Evolutionary conservation across 1,140 invertebrate genomes (phyloP).

Genomic region (Goniozus legneri): DNA sequence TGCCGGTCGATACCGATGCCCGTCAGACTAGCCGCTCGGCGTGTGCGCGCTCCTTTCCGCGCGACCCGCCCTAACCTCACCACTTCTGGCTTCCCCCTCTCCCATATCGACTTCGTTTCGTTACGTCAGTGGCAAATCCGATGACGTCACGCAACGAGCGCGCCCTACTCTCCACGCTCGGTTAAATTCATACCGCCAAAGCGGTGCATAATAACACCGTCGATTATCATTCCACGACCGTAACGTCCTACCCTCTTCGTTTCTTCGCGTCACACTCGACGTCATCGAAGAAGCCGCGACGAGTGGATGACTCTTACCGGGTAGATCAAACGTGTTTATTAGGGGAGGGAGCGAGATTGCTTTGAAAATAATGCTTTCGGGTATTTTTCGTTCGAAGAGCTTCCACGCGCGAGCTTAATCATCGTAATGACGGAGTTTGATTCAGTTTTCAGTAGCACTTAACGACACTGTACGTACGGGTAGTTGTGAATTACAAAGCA

Average conservation of each 20-base stretch:
- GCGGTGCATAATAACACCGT: slow-evolving; percentile 15
- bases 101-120: neutral
- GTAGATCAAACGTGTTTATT: too few relatives aligned
- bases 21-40: slow-evolving; percentile 17
- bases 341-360: too few relatives aligned
- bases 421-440: too few relatives aligned
- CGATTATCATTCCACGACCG: slow-evolving; percentile 17
- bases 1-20: slow-evolving; percentile 30
- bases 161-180: slow-evolving; percentile 23
- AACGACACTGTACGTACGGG: too few relatives aligned
- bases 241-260: slow-evolving; percentile 1
- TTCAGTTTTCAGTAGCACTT: too few relatives aligned
- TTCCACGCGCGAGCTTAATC: too few relatives aligned
- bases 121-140: slow-evolving; percentile 28
- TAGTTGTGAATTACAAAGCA: too few relatives aligned
- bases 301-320: too few relatives aligned
- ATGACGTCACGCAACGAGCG: slow-evolving; percentile 25
- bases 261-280: slow-evolving; percentile 1
- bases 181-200: slow-evolving; percentile 25
- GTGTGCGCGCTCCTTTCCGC: neutral
- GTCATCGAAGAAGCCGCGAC: too few relatives aligned
- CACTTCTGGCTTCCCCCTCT: neutral
- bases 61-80: neutral
- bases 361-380: too few relatives aligned
- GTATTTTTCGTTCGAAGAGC: too few relatives aligned